Evolutionary conservation across 2,888 invertebrate species (phyloP).

Genomic region (Dicranocentrus wangi): DNA sequence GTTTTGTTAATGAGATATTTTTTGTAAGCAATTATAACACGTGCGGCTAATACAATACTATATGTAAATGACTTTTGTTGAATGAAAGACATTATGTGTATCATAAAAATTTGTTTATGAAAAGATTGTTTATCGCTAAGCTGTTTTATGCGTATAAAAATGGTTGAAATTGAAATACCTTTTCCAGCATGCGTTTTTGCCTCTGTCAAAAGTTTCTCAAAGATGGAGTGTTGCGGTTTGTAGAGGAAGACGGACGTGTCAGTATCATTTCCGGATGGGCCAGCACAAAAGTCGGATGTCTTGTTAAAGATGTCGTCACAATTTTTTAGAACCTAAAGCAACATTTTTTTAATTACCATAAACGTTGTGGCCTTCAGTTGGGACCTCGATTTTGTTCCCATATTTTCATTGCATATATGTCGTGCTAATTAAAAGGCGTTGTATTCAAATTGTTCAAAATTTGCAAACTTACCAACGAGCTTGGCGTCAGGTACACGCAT

Average conservation of each 20-base stretch:
- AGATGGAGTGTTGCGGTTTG: slow-evolving; percentile 25
- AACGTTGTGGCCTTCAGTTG: not conserved
- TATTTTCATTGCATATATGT: slow-evolving; percentile 1
- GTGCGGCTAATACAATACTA: too few relatives aligned
- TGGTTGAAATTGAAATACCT: too few relatives aligned
- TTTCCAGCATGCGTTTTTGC: slow-evolving; percentile 48
- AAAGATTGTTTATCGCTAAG: too few relatives aligned
- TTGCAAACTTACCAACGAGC: slow-evolving; percentile 43
- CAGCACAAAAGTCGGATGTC: slow-evolving; percentile 16
- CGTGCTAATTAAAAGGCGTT: not conserved
- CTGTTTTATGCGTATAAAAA: too few relatives aligned
- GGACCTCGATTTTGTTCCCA: too few relatives aligned
- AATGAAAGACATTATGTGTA: too few relatives aligned
- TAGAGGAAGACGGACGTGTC: slow-evolving; percentile 44
- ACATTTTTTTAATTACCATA: not conserved
- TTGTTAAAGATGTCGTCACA: slow-evolving; percentile 49
- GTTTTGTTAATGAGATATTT: too few relatives aligned
- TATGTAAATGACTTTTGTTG: too few relatives aligned
- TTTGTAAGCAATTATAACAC: too few relatives aligned
- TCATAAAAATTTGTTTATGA: too few relatives aligned
- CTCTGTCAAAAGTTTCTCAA: slow-evolving; percentile 30
- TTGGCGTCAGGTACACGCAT: slow-evolving; percentile 43
- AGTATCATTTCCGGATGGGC: not conserved
- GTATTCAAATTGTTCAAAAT: not conserved
- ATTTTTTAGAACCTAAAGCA: slow-evolving; percentile 50